phyloP scores from a whole-genome alignment of 2,888 invertebrate genomes.

The Ischnura elegans region DNA sequence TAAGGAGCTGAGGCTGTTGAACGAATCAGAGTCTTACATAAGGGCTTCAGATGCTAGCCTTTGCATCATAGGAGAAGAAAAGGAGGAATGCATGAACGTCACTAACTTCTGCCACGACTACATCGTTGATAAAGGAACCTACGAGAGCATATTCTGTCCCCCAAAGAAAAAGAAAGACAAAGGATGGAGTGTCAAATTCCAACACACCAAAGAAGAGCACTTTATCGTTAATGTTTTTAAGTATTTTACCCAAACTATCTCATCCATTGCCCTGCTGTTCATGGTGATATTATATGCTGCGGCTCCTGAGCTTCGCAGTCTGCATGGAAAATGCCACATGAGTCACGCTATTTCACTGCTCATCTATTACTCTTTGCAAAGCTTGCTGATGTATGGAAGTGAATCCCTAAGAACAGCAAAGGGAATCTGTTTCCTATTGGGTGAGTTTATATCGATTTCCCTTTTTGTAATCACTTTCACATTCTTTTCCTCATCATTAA shows the following conservation, averaged over 20 bases:
- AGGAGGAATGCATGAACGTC: background rate
- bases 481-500: no score
- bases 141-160: conserved; percentile 26
- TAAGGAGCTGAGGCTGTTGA: background rate
- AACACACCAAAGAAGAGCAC: background rate
- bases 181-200: conserved; percentile 15
- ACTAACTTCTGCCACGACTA: conserved; percentile 2
- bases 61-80: background rate
- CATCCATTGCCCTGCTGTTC: conserved; percentile 33
- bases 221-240: conserved; percentile 30
- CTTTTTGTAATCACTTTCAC: no score
- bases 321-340: conserved; percentile 59
- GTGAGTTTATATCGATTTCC: background rate
- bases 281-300: background rate
- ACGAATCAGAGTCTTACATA: background rate
- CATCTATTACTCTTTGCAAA: conserved; percentile 43
- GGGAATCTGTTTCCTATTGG: conserved; percentile 7
- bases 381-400: background rate
- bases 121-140: conserved; percentile 2
- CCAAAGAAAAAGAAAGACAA: background rate
- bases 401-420: background rate
- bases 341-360: conserved; percentile 36
- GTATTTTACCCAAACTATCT: conserved; percentile 12
- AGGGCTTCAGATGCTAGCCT: conserved; percentile 22
- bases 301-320: background rate